Evolutionary conservation across 2,113 vertebrate genomes (phyloP).

Genomic region (Orthonyx spaldingii): DNA sequence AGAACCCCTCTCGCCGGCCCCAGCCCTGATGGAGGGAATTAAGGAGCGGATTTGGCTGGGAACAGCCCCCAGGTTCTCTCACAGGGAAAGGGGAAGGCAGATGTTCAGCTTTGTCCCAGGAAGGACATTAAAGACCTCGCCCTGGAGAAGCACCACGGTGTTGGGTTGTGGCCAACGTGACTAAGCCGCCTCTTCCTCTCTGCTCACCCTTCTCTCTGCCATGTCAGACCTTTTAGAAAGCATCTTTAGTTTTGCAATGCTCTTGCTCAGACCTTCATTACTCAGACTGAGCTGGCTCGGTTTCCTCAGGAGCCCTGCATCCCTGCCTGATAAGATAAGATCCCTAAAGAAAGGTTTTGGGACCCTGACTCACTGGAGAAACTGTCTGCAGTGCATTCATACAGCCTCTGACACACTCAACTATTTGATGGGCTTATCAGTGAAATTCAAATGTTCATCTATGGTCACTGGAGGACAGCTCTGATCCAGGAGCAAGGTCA

Average conservation of each 20-base stretch:
- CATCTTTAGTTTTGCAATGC: slow-evolving; percentile 49
- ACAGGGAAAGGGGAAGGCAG: neutral
- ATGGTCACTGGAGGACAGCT: neutral
- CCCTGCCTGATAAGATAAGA: slow-evolving; percentile 65
- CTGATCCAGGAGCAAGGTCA: slow-evolving; percentile 55
- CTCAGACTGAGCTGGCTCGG: slow-evolving; percentile 44
- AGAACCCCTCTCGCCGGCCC: neutral
- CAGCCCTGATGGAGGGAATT: slow-evolving; percentile 10
- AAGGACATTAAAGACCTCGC: neutral
- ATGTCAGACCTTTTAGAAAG: slow-evolving; percentile 12
- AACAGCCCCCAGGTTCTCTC: slow-evolving; percentile 45
- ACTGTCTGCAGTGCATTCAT: neutral
- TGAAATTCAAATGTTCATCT: slow-evolving; percentile 7
- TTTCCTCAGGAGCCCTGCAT: slow-evolving; percentile 9
- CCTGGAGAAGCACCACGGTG: neutral
- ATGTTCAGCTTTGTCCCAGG: neutral
- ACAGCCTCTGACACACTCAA: slow-evolving; percentile 37
- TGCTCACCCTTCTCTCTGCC: neutral
- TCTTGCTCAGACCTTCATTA: slow-evolving; percentile 37
- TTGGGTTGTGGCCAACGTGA: neutral
- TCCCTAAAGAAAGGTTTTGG: slow-evolving; percentile 49
- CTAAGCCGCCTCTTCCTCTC: slow-evolving; percentile 47
- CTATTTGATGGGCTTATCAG: slow-evolving; percentile 51
- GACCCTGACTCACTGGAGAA: slow-evolving; percentile 59
- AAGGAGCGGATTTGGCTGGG: slow-evolving; percentile 34